Conservation (phyloP, 2,113 vertebrate species). For the Octodon degus region DNA sequence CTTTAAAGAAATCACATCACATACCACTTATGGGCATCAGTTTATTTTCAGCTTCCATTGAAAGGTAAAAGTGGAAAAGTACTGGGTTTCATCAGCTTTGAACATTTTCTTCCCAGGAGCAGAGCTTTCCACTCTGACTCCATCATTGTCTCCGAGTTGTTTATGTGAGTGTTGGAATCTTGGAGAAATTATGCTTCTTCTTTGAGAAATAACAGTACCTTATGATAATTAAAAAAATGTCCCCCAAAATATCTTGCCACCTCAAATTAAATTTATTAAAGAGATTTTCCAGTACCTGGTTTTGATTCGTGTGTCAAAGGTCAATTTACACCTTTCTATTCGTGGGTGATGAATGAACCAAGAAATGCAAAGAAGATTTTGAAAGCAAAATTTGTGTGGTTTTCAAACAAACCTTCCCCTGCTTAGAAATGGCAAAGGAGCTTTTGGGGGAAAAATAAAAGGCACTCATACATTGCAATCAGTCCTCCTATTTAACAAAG, state of each 20-base stretch:
- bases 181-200: background rate
- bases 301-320: background rate
- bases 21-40: background rate
- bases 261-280: background rate
- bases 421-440: constrained; percentile 10
- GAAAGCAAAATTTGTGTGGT: background rate
- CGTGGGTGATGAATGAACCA: background rate
- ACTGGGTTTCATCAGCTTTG: too few relatives aligned
- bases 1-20: background rate
- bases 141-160: background rate
- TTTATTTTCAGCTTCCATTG: background rate
- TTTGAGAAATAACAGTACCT: background rate
- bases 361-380: background rate
- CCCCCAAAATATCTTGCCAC: background rate
- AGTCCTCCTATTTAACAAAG: background rate
- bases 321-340: background rate
- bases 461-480: background rate
- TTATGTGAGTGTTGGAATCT: background rate
- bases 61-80: background rate
- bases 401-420: background rate
- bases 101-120: background rate
- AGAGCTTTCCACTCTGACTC: background rate
- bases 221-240: background rate
- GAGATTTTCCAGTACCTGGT: background rate
- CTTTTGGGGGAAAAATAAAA: background rate